Conservation (phyloP, 2,113 vertebrate genomes). For the Synodontis membranacea region DNA sequence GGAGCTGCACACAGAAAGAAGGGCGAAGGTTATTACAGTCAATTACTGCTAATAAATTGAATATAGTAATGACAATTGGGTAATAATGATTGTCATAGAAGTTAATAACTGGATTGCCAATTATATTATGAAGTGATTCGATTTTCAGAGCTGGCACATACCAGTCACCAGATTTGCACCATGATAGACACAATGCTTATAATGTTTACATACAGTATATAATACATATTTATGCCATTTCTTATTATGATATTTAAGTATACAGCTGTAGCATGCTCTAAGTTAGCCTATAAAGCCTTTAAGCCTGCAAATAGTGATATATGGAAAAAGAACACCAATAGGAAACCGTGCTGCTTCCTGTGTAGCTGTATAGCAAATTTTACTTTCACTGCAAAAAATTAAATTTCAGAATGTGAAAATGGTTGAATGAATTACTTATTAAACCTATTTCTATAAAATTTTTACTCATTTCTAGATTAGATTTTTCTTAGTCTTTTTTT, state of each 20-base stretch:
- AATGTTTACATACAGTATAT: not conserved
- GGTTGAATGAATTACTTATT: not conserved
- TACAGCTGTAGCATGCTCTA: not conserved
- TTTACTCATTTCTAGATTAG: not conserved
- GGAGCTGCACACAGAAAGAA: slow-evolving; percentile 76
- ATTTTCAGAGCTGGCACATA: not conserved
- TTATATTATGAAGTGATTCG: not conserved
- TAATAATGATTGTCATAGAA: slow-evolving; percentile 11
- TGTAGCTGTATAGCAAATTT: not conserved
- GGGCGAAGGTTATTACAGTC: not conserved
- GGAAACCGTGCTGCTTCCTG: not conserved
- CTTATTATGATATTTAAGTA: not conserved
- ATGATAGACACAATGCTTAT: not conserved
- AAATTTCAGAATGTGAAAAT: not conserved
- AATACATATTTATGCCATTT: not conserved
- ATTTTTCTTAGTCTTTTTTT: not conserved
- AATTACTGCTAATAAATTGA: not conserved
- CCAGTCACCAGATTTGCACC: not conserved
- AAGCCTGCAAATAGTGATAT: not conserved
- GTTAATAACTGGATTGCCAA: not conserved
- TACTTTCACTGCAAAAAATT: not conserved
- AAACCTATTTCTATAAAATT: not conserved
- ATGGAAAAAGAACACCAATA: not conserved
- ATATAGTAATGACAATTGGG: not conserved
- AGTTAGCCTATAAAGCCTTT: not conserved